Evolutionary conservation across 2,888 invertebrate genomes (phyloP).

Genomic region (Melinaea marsaeus): DNA sequence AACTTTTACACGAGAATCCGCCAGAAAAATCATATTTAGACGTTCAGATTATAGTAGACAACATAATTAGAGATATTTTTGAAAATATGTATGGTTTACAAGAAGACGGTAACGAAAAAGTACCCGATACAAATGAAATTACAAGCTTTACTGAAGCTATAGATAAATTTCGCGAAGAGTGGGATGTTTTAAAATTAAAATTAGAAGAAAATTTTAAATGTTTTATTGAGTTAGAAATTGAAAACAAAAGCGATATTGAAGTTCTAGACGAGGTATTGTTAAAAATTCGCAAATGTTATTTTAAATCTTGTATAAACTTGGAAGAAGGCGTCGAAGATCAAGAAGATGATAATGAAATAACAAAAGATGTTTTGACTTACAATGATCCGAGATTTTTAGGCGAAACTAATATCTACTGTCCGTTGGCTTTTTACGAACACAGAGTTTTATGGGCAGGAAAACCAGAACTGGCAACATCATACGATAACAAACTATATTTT

Average conservation of each 20-base stretch:
- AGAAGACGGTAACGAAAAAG: slow-evolving; percentile 24
- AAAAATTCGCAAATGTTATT: slow-evolving; percentile 57
- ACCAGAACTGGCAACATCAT: slow-evolving; percentile 70
- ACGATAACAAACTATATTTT: slow-evolving; percentile 74
- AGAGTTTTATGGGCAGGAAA: slow-evolving; percentile 80
- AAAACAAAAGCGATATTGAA: slow-evolving; percentile 60
- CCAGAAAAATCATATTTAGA: slow-evolving; percentile 33
- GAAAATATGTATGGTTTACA: slow-evolving; percentile 25
- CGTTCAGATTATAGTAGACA: slow-evolving; percentile 43
- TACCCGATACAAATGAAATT: slow-evolving; percentile 31
- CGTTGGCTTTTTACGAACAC: slow-evolving; percentile 75
- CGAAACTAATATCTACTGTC: slow-evolving; percentile 80
- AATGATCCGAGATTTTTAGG: slow-evolving; percentile 68
- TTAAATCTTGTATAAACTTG: slow-evolving; percentile 40
- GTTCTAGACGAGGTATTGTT: slow-evolving; percentile 57
- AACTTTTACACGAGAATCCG: slow-evolving; percentile 38
- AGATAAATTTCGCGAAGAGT: slow-evolving; percentile 60
- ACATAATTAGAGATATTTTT: slow-evolving; percentile 37
- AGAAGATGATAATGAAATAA: slow-evolving; percentile 43
- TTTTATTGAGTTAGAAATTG: slow-evolving; percentile 66
- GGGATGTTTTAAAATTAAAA: slow-evolving; percentile 60
- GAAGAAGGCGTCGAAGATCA: slow-evolving; percentile 46
- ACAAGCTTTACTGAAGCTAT: slow-evolving; percentile 46
- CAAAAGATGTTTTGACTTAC: slow-evolving; percentile 46
- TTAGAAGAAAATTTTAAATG: slow-evolving; percentile 60